Evolutionary conservation across 2,113 vertebrate species (phyloP).

Genomic region (Xiphorhynchus elegans): DNA sequence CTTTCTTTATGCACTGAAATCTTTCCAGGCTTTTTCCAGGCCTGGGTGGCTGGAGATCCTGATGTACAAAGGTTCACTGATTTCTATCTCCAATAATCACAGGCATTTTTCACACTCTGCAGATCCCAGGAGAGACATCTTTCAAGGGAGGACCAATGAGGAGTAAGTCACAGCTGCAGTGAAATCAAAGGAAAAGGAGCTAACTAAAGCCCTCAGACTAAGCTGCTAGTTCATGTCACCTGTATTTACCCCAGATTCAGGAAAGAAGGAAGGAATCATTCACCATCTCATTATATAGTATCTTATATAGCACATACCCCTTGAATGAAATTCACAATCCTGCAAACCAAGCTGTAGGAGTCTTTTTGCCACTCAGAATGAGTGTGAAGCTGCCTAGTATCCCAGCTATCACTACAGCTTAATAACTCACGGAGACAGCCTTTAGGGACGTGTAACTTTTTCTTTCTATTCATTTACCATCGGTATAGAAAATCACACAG

Average conservation of each 20-base stretch:
- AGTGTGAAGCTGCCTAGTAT: neutral
- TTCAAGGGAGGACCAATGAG: neutral
- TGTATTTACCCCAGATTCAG: neutral
- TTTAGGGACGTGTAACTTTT: neutral
- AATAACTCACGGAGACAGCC: neutral
- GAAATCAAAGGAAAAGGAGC: neutral
- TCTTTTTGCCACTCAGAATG: neutral
- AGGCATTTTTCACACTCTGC: neutral
- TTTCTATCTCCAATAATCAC: neutral
- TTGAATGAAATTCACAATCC: neutral
- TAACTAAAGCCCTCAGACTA: neutral
- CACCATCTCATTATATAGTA: neutral
- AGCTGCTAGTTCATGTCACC: neutral
- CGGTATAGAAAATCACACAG: neutral
- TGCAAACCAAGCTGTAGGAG: neutral
- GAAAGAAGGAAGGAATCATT: neutral
- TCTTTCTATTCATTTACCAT: neutral
- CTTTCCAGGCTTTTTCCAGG: neutral
- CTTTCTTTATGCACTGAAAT: neutral
- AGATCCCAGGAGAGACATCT: neutral
- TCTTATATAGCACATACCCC: neutral
- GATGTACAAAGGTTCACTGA: neutral
- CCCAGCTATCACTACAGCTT: neutral
- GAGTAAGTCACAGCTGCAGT: neutral
- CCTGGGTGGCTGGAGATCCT: neutral